Percentiles rank a stretch among this genome's conserved stretches.
phyloP scores from a whole-genome alignment of 1,140 invertebrate genomes.

The Reticulitermes speratus region DNA sequence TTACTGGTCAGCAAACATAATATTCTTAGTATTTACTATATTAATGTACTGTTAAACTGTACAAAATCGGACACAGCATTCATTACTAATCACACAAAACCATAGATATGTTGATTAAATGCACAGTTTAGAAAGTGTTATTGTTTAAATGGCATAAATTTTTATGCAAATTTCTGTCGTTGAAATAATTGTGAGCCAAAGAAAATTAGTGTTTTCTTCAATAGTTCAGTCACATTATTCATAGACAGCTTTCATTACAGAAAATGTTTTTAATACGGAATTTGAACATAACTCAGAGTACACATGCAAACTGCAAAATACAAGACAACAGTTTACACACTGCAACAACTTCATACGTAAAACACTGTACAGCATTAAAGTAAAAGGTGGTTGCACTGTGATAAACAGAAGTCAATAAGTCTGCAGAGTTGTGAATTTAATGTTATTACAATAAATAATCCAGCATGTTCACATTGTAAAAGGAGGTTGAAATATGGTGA shows the following conservation, averaged over 20 bases:
- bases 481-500: too few relatives aligned
- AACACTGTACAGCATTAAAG: neutral
- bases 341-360: neutral
- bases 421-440: neutral
- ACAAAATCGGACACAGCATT: neutral
- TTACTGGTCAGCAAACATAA: neutral
- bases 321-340: neutral
- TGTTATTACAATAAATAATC: too few relatives aligned
- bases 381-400: neutral
- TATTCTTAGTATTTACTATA: neutral
- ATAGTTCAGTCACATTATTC: neutral
- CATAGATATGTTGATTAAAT: neutral
- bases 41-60: neutral
- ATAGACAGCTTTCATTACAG: neutral
- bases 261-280: neutral
- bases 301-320: neutral
- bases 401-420: neutral
- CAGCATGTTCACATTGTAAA: too few relatives aligned
- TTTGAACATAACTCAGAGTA: neutral
- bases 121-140: slow-evolving; percentile 19
- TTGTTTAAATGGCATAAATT: neutral
- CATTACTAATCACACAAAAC: neutral
- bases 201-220: neutral
- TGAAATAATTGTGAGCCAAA: neutral
- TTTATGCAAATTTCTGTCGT: neutral